Evolutionary conservation across 1,140 invertebrate genomes (phyloP), one percentile per base, ranked within the genome.

Genomic region (Lethrus apterus): DNA sequence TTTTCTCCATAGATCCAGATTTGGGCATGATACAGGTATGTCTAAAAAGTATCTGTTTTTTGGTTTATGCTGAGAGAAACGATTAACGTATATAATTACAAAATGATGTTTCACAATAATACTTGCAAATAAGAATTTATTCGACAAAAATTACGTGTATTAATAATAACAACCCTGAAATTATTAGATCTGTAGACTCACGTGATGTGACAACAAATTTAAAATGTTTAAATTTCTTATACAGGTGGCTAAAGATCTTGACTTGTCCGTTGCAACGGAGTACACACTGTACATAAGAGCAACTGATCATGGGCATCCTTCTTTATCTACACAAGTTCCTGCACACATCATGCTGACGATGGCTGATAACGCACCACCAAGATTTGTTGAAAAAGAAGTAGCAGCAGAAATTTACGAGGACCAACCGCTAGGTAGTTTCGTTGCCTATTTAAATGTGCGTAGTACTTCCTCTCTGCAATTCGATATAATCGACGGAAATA

Each of bases 271-370:
- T 21, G 73, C 79, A 42, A 76, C 77, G 8, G 88, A 92, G 59
- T 93, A 90, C 62, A 86, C 85, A 63, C 66, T 96, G 4, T 71
- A 81, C 33, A 80, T 95, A 4, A 83, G 83, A 67, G 91, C 91
- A 1, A 76, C 76, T 4, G 89, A 93, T 63, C 78, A 83, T 52
- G 90, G 90, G 8, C 77, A 76, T 10, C 83, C 84, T 7, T 73
- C 86, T 0, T 66, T 87, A 14, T 77, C 80, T 10, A 79, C 83
- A 42, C 84, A 84, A 18, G 75, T 92, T 11, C 86, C 85, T 13
- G 86, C 94, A 1, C 86, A 90, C 62, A 83, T 95, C 10, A 75
- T 83, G 60, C 75, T 95, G 7, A 89, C 88, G 0, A 88, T 92
- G 75, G 86, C 89, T 0, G 87, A 90, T 57, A 89, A 92, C 65